A percentile compares a stretch with the other conserved stretches of the same genome.
Conservation (phyloP, 1,140 invertebrate genomes). For the Ganaspis sp. region DNA sequence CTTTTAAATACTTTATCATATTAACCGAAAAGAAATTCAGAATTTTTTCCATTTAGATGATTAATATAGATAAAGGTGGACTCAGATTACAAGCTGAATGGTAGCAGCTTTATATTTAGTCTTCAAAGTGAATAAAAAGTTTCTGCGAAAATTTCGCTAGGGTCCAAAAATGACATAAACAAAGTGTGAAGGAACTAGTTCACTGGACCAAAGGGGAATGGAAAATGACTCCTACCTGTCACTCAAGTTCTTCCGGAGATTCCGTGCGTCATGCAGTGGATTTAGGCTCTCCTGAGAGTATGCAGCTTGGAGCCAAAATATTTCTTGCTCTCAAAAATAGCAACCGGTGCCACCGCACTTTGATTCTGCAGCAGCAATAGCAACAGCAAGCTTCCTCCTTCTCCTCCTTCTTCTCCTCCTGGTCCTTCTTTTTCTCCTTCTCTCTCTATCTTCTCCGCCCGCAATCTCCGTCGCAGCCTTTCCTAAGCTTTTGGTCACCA, state of each 20-base stretch:
- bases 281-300: slow-evolving; percentile 32
- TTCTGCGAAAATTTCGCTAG: background rate
- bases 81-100: too few species aligned
- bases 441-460: slow-evolving; percentile 19
- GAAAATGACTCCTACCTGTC: slow-evolving; percentile 29
- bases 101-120: background rate
- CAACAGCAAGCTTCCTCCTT: slow-evolving; percentile 26
- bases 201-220: background rate
- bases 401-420: slow-evolving; percentile 8
- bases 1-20: too few species aligned
- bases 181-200: background rate
- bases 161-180: too few species aligned
- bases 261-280: slow-evolving; percentile 9
- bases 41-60: too few species aligned
- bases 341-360: slow-evolving; percentile 33
- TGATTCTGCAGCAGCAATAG: slow-evolving; percentile 1
- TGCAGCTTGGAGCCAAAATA: slow-evolving; percentile 48
- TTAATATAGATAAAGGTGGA: too few species aligned
- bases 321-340: slow-evolving; percentile 62
- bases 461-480: slow-evolving; percentile 29
- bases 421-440: slow-evolving; percentile 15
- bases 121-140: background rate
- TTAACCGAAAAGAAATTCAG: too few species aligned
- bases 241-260: slow-evolving; percentile 24
- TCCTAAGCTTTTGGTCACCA: slow-evolving; percentile 46